These are phyloP conservation scores for Epirrita christyi DNA, from an alignment of 2,888 invertebrate species.

Conservation along the genomic window DNA sequence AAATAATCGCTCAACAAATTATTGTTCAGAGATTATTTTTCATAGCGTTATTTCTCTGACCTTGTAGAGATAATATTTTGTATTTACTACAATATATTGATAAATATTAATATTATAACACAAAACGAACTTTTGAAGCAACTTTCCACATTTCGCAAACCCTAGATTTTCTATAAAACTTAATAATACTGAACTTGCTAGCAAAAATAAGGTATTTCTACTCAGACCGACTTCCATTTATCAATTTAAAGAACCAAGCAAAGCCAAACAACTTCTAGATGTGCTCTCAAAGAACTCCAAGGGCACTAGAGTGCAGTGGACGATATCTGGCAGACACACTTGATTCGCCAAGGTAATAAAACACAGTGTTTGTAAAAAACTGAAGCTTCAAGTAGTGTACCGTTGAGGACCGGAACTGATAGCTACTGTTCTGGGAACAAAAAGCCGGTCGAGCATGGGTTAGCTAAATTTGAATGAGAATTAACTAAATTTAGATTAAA, in stretches of 20 bases:
- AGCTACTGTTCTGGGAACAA: conserved; percentile 20
- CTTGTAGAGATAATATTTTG: too few species aligned
- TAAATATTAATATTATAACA: too few species aligned
- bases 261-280: conserved; percentile 41
- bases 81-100: too few species aligned
- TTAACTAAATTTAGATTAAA: too few species aligned
- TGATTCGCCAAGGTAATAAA: conserved; percentile 60
- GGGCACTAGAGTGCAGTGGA: conserved; percentile 40
- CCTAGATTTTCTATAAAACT: background rate
- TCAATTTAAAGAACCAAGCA: conserved; percentile 36
- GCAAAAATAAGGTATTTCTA: conserved; percentile 22
- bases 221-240: conserved; percentile 34
- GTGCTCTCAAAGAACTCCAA: conserved; percentile 37
- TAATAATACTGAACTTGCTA: background rate
- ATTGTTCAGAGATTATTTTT: too few species aligned
- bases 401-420: conserved; percentile 40
- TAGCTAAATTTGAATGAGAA: too few species aligned
- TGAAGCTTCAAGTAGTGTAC: conserved; percentile 34
- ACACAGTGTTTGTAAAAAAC: conserved; percentile 63
- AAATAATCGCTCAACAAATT: too few species aligned
- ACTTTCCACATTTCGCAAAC: background rate
- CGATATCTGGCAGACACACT: conserved; percentile 51
- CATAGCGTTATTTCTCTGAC: too few species aligned
- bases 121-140: background rate
- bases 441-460: background rate